Base-by-base conservation (phyloP, 2,113 vertebrate genomes). In the Gulo gulo region DNA sequence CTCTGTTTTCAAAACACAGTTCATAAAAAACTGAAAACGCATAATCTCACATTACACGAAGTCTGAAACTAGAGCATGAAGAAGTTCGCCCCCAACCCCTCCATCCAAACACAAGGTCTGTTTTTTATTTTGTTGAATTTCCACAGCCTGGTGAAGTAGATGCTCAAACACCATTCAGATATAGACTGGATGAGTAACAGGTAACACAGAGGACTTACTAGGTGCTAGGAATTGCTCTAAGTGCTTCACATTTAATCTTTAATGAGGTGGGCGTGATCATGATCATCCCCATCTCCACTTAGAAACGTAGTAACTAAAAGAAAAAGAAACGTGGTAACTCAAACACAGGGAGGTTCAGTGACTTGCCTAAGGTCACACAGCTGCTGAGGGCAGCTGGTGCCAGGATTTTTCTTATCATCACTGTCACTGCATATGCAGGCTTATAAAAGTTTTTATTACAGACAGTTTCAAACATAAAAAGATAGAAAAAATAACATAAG, bases 31-130 rank as follows among this genome's bases (percentile, higher is more conserved):
- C 74, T 74, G 87, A 94, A 69, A 71, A 82, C 2, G 21, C 39
- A 9, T 61, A 82, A 39, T 55, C 57, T 97, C 92, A 12, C 45
- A 23, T 94, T 80, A 91, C 63, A 78, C 71, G 61, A 81, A 79
- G 80, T 89, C 82, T 90, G 88, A 98, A 95, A 97, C n/a, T 65
- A 11, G 88, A 97, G 94, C 79, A n/a, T 59, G 86, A 92, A 87
- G 94, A 93, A 87, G 71, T 84, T 92, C 10, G 5, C 65, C 39
- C 52, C 0, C 18, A 89, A 59, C 29, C 80, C 36, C 16, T 55
- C n/a, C 8, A 34, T 42, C 83, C 55, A n/a, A 59, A 94, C 10
- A 36, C 7, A 15, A 92, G 80, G 36, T 85, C 88, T 94, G 42
- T 76, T 92, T 92, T 94, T 47, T 36, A 50, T 90, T 92, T 91